A percentile compares a stretch with the other conserved stretches of the same genome.
phyloP scores from a whole-genome alignment of 2,113 vertebrate genomes.

The Corynorhinus townsendii region DNA sequence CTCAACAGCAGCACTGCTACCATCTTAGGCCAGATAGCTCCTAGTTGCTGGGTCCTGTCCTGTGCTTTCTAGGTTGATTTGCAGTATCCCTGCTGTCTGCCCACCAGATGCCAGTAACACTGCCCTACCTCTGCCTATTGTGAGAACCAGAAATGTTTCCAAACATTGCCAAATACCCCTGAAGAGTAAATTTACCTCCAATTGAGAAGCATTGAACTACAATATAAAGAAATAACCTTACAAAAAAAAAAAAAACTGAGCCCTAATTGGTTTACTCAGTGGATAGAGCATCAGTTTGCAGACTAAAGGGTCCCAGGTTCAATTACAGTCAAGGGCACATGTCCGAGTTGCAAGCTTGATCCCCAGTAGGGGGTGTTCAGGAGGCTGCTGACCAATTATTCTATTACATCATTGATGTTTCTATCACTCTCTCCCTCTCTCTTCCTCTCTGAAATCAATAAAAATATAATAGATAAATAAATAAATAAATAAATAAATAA shows the following conservation, averaged over 20 bases:
- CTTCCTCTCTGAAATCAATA: no score
- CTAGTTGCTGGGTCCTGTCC: background rate
- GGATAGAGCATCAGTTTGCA: no score
- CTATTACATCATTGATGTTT: no score
- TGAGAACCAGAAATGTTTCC: background rate
- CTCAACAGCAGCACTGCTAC: background rate
- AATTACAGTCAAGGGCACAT: no score
- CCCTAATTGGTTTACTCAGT: no score
- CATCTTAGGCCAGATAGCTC: background rate
- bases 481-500: no score
- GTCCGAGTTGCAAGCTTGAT: no score
- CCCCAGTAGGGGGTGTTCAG: no score
- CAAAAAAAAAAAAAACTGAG: background rate
- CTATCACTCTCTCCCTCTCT: no score
- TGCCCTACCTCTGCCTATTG: background rate
- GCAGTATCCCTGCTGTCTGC: background rate
- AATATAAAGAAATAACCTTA: background rate
- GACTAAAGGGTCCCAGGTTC: no score
- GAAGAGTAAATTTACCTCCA: background rate
- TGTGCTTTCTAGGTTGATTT: background rate
- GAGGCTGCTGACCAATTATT: no score
- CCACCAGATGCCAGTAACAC: background rate
- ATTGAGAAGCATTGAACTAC: background rate
- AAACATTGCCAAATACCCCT: background rate
- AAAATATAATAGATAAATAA: no score